Percentiles rank a stretch among this genome's conserved stretches.
Evolutionary conservation across 2,888 invertebrate species (phyloP).

Genomic region (Leptogaster cylindrica): DNA sequence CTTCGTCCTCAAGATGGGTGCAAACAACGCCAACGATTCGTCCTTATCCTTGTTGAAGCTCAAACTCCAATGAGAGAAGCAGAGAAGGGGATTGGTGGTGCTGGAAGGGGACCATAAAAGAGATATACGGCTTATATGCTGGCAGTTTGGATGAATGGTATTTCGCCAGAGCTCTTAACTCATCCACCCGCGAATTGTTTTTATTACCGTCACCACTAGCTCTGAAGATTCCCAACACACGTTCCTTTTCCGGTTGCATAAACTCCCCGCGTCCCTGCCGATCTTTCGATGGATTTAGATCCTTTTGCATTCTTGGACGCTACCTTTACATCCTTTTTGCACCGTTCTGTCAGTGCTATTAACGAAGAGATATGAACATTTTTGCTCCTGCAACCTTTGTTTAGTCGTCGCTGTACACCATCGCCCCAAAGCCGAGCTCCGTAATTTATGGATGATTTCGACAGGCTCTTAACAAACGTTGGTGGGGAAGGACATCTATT

Average conservation of each 20-base stretch:
- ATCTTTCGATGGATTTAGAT: neutral
- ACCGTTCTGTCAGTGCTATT: too few relatives aligned
- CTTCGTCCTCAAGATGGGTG: constrained; percentile 5
- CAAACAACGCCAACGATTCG: too few relatives aligned
- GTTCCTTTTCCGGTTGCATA: neutral
- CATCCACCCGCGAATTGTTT: constrained; percentile 42
- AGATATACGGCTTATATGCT: constrained; percentile 40
- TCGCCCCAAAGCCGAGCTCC: neutral
- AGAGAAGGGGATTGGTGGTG: constrained; percentile 5
- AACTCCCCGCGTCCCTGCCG: neutral
- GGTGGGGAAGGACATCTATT: constrained; percentile 24
- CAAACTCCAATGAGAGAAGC: neutral
- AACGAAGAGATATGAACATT: constrained; percentile 6
- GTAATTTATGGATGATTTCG: constrained; percentile 37
- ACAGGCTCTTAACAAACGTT: constrained; percentile 30
- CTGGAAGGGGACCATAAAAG: constrained; percentile 38
- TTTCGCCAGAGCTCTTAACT: constrained; percentile 37
- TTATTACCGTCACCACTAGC: constrained; percentile 28
- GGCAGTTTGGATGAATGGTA: constrained; percentile 42
- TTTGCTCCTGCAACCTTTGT: constrained; percentile 1
- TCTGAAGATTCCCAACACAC: neutral
- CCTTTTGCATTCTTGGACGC: neutral
- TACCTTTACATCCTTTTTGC: neutral
- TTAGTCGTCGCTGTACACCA: constrained; percentile 7
- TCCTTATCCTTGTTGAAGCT: constrained; percentile 3